phyloP scores from a whole-genome alignment of 2,797 vertebrate genomes.

The Bufotes viridis region DNA sequence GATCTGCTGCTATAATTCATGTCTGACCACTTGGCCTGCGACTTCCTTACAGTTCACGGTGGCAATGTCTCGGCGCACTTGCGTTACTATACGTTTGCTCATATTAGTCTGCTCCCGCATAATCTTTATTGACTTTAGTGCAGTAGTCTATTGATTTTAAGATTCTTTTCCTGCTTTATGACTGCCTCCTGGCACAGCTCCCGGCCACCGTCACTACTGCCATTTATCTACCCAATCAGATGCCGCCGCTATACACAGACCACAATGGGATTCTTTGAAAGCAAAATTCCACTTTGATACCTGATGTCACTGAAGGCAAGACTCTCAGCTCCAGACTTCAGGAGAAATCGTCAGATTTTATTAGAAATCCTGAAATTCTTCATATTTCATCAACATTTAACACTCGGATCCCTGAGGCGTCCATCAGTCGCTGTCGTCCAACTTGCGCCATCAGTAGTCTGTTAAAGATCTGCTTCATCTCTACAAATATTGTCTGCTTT shows the following conservation, averaged over 20 bases:
- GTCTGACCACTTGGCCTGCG: constrained; percentile 54
- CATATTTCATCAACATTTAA: no score
- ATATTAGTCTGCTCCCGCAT: constrained; percentile 61
- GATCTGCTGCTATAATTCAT: constrained; percentile 50
- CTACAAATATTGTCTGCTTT: no score
- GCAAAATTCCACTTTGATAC: constrained; percentile 28
- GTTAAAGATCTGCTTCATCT: neutral
- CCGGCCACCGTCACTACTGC: constrained; percentile 57
- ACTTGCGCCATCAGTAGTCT: neutral
- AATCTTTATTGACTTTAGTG: constrained; percentile 64
- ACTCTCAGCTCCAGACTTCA: neutral
- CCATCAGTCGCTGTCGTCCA: neutral
- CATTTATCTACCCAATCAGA: constrained; percentile 61
- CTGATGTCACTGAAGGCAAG: constrained; percentile 1
- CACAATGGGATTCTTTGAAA: constrained; percentile 54
- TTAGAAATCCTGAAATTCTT: no score
- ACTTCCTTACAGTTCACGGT: constrained; percentile 59
- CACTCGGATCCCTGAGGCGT: no score
- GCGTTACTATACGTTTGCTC: constrained; percentile 46
- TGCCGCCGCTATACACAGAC: neutral
- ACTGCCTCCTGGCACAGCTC: constrained; percentile 59
- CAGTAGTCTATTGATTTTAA: constrained; percentile 63
- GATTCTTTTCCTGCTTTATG: constrained; percentile 63
- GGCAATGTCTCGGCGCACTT: constrained; percentile 52
- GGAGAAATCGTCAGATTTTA: neutral